Conservation (phyloP, 1,140 invertebrate species). For the Diorhabda elongata region DNA sequence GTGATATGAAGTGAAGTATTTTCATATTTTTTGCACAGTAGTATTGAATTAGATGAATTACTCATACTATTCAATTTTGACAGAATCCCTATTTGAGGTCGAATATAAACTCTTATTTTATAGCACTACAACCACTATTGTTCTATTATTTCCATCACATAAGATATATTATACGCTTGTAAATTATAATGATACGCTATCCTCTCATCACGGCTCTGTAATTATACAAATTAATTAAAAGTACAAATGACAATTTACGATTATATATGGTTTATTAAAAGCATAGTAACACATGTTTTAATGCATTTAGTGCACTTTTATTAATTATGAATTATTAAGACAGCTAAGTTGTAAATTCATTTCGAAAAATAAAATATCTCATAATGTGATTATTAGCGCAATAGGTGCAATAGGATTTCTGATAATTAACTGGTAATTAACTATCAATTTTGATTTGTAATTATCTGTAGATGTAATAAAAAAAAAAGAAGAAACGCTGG, state of each 20-base stretch:
- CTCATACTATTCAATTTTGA: too few relatives aligned
- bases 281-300: background rate
- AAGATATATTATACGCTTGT: background rate
- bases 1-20: too few relatives aligned
- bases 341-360: background rate
- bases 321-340: conserved; percentile 1
- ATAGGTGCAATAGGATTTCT: background rate
- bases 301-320: background rate
- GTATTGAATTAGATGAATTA: too few relatives aligned
- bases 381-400: background rate
- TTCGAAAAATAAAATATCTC: background rate
- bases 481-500: too few relatives aligned
- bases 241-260: background rate
- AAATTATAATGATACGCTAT: background rate
- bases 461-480: background rate
- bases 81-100: too few relatives aligned
- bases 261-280: conserved; percentile 1
- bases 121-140: too few relatives aligned
- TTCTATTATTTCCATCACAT: too few relatives aligned
- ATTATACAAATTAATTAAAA: background rate
- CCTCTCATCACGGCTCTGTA: background rate
- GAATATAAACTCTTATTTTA: too few relatives aligned
- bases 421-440: background rate
- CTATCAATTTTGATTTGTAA: background rate
- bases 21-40: too few relatives aligned